Base-by-base conservation (phyloP, 1,140 invertebrate genomes). In the Lepidostoma basale region DNA sequence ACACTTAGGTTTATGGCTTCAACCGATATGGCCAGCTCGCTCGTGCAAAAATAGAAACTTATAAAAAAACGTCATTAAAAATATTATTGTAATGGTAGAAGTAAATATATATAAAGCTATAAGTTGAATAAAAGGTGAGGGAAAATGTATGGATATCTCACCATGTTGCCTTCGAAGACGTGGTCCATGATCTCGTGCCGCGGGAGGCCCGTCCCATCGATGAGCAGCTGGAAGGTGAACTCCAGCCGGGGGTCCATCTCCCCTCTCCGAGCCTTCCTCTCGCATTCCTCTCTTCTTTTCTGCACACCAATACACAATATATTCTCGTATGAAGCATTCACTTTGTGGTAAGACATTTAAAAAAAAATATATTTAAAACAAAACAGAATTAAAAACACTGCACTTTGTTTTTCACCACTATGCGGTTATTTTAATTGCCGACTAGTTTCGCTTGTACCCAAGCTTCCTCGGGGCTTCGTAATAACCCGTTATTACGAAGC, bases 181-280 rank as follows among this genome's bases (percentile, higher is more conserved):
- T 93, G 89, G 76, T 95, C 92, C 91, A 95, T 94, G 44, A 94
- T 90, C 74, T 93, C 90, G 75, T 92, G 89, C 63, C 92, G 81
- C 1, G 89, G 86, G 33, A 94, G 78, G 16, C 88, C 89, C 0
- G 92, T 94, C 25, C 89, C 91, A 73, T 94, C 92, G 74, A 93
- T 92, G 62, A 94, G 83, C 25, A 94, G 84, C 76, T 94, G 92
- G 80, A 95, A 94, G 22, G 91, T 89, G 77, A 93, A 95, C 83
- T 95, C 92, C 83, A 94, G 80, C 42, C 92, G 85, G 69, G 92
- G 92, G 78, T 94, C 93, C 90, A 94, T 94, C 77, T 95, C 93
- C 77, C 92, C 92, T 42, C 92, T 84, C 18, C 92, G 85, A 0
- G 92, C 92, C 76, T 94, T 94, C 52, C 92, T 85, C 81, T 94